Conservation (phyloP, 1,140 invertebrate species). For the Meloidogyne exigua region DNA sequence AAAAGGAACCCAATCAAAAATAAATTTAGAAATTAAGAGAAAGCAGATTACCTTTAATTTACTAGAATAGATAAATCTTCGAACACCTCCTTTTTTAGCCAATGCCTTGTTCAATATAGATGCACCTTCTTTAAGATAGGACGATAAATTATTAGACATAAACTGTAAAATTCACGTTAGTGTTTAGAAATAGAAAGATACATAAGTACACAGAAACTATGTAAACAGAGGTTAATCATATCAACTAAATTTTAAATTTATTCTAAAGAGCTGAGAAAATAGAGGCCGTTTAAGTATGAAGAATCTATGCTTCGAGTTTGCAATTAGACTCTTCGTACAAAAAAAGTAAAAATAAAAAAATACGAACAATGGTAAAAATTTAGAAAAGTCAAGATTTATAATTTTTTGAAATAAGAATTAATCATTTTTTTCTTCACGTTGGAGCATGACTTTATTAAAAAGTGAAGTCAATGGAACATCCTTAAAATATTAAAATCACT, state of each 20-base stretch:
- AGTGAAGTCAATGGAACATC: conserved; percentile 1
- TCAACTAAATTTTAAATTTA: not conserved
- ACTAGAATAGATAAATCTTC: conserved; percentile 38
- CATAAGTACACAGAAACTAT: not conserved
- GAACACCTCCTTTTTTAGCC: conserved; percentile 22
- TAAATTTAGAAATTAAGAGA: not conserved
- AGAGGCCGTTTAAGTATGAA: too few relatives aligned
- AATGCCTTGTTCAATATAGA: conserved; percentile 29
- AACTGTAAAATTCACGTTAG: not conserved
- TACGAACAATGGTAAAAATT: not conserved
- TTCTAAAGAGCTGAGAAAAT: not conserved
- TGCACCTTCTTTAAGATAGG: conserved; percentile 29
- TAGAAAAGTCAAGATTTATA: not conserved
- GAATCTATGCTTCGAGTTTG: too few relatives aligned
- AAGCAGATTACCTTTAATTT: conserved; percentile 33
- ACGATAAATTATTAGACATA: not conserved
- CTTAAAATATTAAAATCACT: not conserved
- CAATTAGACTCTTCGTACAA: too few relatives aligned
- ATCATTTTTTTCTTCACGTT: not conserved
- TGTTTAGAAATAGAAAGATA: too few relatives aligned
- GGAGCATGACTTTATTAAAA: not conserved
- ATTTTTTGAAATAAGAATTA: not conserved
- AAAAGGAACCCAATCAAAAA: not conserved
- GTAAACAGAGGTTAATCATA: not conserved
- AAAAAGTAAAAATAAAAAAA: too few relatives aligned